Base-by-base conservation (phyloP, 2,888 invertebrate genomes). In the Cataglyphis cursor region DNA sequence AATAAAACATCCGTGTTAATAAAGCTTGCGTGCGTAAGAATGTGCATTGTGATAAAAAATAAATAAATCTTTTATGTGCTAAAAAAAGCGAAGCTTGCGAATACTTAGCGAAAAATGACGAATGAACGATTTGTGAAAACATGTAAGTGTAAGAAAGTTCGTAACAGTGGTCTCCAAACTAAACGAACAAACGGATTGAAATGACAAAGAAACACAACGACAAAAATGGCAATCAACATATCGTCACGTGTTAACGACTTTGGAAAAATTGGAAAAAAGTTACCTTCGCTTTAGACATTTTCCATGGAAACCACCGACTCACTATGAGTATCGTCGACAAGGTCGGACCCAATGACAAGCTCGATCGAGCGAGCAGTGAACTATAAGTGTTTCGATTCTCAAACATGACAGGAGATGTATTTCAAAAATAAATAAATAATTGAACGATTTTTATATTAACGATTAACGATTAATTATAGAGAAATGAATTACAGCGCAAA, bases 151-250 rank as follows among this genome's bases (percentile, higher is more conserved):
- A 75, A 73, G 61, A 87, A 61, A 61, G 66, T 78, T 85, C 84
- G 88, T 83, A 88, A 88, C 83, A 88, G 88, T 88, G 88, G 88
- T 88, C 86, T 88, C 88, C 88, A 88, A 88, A 88, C 80, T 75
- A 83, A 88, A 88, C 82, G 81, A 84, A 84, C 86, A 83, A 83
- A 81, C 18, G 24, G 61, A 59, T 68, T 38, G 82, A 18, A 57
- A 73, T 44, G 68, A 83, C 28, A 51, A 72, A 59, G 44, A 61
- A 87, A 82, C 73, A 75, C 62, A 82, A 66, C 75, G 65, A 86
- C 57, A 76, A 86, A 48, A 64, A 81, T 28, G 62, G 62, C 62
- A 74, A 78, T 88, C 64, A 76, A 84, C 48, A 86, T 66, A 76
- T 78, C 31, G 61, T 84, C 68, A 78, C 68, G 59, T 66, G 35